These are phyloP conservation scores for Macrosteles quadrilineatus DNA, from an alignment of 1,140 invertebrate species.

Conservation along the genomic window DNA sequence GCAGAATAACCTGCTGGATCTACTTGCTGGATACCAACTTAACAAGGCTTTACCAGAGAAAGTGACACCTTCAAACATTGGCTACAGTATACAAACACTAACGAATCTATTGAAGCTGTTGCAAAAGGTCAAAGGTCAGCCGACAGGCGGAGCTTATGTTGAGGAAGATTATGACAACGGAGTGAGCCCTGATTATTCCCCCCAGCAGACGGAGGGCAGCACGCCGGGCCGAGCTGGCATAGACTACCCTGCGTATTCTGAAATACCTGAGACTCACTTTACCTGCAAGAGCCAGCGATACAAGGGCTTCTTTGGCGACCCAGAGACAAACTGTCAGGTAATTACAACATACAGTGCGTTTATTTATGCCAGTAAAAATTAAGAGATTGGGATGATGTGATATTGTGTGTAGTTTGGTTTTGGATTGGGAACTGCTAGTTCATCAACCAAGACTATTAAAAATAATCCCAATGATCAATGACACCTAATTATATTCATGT, in stretches of 20 bases:
- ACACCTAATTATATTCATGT: too few relatives aligned
- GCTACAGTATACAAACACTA: constrained; percentile 72
- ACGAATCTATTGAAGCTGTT: constrained; percentile 59
- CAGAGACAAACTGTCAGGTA: constrained; percentile 81
- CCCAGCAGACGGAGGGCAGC: constrained; percentile 55
- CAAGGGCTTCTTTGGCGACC: constrained; percentile 89
- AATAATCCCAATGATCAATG: too few relatives aligned
- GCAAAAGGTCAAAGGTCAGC: constrained; percentile 39
- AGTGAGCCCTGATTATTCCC: constrained; percentile 35
- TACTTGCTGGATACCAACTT: constrained; percentile 66
- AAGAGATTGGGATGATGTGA: too few relatives aligned
- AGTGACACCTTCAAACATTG: constrained; percentile 72
- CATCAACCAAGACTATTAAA: too few relatives aligned
- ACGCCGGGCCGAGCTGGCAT: constrained; percentile 75
- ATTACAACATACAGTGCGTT: too few relatives aligned
- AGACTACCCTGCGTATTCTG: constrained; percentile 77
- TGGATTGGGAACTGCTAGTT: too few relatives aligned
- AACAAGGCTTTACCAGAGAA: constrained; percentile 72
- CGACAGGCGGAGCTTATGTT: not conserved
- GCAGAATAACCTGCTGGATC: constrained; percentile 46
- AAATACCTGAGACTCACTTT: constrained; percentile 77
- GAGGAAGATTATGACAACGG: constrained; percentile 26
- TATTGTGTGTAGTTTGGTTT: too few relatives aligned
- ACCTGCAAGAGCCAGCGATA: constrained; percentile 82
- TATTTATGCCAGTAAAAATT: too few relatives aligned